Evolutionary conservation across 2,888 invertebrate species (phyloP).

Genomic region (Epiperipatus broadwayi): DNA sequence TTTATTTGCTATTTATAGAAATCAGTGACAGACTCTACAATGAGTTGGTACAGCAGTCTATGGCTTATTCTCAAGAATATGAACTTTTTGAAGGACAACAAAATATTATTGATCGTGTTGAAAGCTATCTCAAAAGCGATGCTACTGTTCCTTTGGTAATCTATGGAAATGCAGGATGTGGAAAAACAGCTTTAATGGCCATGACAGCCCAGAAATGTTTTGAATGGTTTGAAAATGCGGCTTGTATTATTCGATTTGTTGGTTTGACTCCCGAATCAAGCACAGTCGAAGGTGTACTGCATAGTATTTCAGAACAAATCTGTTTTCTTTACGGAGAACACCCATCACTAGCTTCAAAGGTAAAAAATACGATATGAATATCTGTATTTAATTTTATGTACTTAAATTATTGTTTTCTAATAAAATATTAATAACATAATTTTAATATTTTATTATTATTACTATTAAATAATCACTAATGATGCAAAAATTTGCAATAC

Average conservation of each 20-base stretch:
- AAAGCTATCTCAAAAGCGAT: constrained; percentile 37
- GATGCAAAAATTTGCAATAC: too few species aligned
- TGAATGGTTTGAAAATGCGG: constrained; percentile 24
- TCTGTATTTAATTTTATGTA: too few species aligned
- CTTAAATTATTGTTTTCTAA: constrained; percentile 11
- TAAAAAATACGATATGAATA: too few species aligned
- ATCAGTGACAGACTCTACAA: constrained; percentile 40
- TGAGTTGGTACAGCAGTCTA: constrained; percentile 49
- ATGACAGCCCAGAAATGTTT: constrained; percentile 53
- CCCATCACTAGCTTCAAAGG: constrained; percentile 35
- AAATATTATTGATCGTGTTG: constrained; percentile 43
- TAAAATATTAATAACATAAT: too few species aligned
- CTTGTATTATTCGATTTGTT: constrained; percentile 38
- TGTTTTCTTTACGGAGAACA: constrained; percentile 40
- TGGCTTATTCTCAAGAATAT: constrained; percentile 48
- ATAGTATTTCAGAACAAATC: constrained; percentile 35
- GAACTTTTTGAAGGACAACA: constrained; percentile 49
- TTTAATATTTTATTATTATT: too few species aligned
- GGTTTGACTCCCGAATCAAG: constrained; percentile 45
- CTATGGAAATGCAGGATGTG: constrained; percentile 58
- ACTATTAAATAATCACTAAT: too few species aligned
- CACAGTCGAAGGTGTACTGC: constrained; percentile 38
- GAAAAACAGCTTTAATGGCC: constrained; percentile 59
- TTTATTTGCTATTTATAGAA: too few species aligned
- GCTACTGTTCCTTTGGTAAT: constrained; percentile 44